Conservation (phyloP, 2,113 vertebrate genomes). For the Halcyon senegalensis region DNA sequence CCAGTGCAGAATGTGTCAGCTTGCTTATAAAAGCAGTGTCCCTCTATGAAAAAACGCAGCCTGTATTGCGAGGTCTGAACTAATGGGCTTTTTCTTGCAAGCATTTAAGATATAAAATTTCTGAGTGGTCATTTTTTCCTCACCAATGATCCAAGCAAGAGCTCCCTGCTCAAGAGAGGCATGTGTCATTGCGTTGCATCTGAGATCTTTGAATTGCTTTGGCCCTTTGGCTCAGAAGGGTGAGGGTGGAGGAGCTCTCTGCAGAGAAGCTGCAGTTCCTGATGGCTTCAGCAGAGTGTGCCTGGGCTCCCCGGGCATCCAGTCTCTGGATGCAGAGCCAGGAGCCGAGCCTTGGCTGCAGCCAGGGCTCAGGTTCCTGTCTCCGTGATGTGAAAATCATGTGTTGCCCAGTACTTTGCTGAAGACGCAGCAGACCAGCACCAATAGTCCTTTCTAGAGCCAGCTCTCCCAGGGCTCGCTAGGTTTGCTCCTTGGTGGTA, state of each 20-base stretch:
- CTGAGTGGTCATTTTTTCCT: neutral
- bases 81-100: neutral
- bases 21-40: neutral
- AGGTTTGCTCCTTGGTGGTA: neutral
- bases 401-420: neutral
- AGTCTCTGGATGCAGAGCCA: neutral
- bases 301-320: neutral
- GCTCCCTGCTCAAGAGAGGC: neutral
- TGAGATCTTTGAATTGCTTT: neutral
- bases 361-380: neutral
- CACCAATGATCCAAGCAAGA: neutral
- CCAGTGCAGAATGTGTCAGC: neutral
- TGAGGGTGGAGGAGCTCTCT: neutral
- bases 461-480: neutral
- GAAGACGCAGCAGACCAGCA: neutral
- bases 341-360: neutral
- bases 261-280: neutral
- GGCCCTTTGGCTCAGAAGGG: neutral
- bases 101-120: neutral
- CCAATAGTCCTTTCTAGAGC: neutral
- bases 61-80: neutral
- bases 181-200: rapidly evolving
- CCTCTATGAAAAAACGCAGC: neutral
- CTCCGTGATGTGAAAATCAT: rapidly evolving
- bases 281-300: neutral